These are phyloP conservation scores for Melinaea menophilus DNA, from an alignment of 2,888 invertebrate species.

Conservation along the genomic window DNA sequence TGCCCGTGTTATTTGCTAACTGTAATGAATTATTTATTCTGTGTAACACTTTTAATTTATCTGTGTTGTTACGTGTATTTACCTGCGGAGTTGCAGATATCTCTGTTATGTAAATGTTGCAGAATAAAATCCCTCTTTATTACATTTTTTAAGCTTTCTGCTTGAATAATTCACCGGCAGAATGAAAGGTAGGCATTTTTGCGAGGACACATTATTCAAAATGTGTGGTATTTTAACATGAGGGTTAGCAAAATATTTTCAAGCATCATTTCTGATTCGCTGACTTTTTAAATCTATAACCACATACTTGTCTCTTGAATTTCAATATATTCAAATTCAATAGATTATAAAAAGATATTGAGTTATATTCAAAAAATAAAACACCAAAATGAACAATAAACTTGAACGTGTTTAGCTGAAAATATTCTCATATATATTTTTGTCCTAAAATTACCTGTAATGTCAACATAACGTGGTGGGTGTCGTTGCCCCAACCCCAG, in stretches of 20 bases:
- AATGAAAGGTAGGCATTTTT: constrained; percentile 6
- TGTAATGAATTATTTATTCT: constrained; percentile 36
- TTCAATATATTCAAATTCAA: not conserved
- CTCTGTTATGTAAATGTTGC: too few species aligned
- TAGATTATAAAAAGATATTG: too few species aligned
- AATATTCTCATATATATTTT: not conserved
- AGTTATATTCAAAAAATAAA: too few species aligned
- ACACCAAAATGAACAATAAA: too few species aligned
- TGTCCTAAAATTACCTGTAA: constrained; percentile 77
- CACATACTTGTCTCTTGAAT: not conserved
- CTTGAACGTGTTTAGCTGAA: not conserved
- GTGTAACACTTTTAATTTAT: too few species aligned
- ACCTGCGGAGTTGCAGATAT: too few species aligned
- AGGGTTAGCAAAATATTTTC: not conserved
- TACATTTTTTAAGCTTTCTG: too few species aligned
- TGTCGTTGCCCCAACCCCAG: constrained; percentile 91
- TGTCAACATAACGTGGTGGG: constrained; percentile 88
- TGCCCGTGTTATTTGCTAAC: constrained; percentile 77
- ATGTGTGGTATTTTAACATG: not conserved
- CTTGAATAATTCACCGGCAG: not conserved
- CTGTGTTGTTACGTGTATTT: too few species aligned
- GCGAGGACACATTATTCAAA: constrained; percentile 2
- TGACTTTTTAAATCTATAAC: not conserved
- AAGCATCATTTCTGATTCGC: constrained; percentile 2
- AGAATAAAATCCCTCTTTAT: too few species aligned